These are phyloP conservation scores for Thereva nobilitata DNA, from an alignment of 2,888 invertebrate genomes.

Conservation along the genomic window DNA sequence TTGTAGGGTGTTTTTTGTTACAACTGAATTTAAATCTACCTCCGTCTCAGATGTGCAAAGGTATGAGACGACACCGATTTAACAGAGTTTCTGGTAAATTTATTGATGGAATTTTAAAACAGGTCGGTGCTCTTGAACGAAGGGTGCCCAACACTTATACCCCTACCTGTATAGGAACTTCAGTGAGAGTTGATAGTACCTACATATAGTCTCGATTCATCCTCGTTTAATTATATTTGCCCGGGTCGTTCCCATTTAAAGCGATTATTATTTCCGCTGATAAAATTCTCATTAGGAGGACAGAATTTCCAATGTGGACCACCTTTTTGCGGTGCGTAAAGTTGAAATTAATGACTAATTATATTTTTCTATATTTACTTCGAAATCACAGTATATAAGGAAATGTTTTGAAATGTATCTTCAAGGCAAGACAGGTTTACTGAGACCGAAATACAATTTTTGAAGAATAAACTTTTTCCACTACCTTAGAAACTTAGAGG, in stretches of 20 bases:
- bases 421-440: no score
- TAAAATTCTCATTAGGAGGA: constrained; percentile 24
- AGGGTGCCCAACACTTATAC: not conserved
- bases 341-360: no score
- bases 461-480: no score
- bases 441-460: no score
- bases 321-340: no score
- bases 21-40: constrained; percentile 8
- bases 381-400: no score
- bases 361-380: no score
- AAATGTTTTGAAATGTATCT: no score
- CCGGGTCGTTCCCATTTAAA: constrained; percentile 24
- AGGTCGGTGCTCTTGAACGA: constrained; percentile 7
- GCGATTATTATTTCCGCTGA: constrained; percentile 31
- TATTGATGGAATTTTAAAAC: constrained; percentile 37
- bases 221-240: constrained; percentile 28
- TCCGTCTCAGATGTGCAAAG: not conserved
- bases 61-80: constrained; percentile 15
- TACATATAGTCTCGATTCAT: constrained; percentile 12
- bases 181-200: constrained; percentile 1
- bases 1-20: not conserved
- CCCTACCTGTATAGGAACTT: not conserved
- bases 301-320: constrained; percentile 14
- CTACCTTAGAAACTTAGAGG: no score
- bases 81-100: constrained; percentile 25